phyloP scores from a whole-genome alignment of 2,888 invertebrate species.

The Stenichneumon culpator region DNA sequence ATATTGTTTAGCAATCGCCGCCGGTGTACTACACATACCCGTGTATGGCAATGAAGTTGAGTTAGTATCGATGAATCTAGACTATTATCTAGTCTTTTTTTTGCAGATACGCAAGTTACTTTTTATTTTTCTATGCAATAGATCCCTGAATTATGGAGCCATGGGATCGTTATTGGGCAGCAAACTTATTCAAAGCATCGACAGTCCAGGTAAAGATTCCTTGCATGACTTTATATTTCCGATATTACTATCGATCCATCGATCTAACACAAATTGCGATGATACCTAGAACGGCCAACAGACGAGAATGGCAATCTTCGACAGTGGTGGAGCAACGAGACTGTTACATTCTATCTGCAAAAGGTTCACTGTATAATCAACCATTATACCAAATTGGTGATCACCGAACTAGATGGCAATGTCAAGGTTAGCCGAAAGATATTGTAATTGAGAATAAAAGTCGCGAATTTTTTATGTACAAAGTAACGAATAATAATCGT shows the following conservation, averaged over 20 bases:
- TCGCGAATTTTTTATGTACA: neutral
- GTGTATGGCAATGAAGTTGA: conserved; percentile 89
- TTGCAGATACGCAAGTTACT: neutral
- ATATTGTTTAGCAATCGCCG: conserved; percentile 84
- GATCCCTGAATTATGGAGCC: conserved; percentile 91
- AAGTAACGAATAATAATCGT: neutral
- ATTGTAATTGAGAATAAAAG: neutral
- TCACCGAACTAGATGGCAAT: conserved; percentile 88
- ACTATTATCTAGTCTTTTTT: neutral
- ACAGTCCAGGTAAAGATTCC: conserved; percentile 88
- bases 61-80: conserved; percentile 86
- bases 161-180: conserved; percentile 95
- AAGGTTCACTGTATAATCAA: conserved; percentile 91
- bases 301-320: conserved; percentile 93
- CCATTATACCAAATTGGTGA: conserved; percentile 89
- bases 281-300: conserved; percentile 90
- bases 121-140: conserved; percentile 78
- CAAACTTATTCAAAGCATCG: conserved; percentile 93
- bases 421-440: conserved; percentile 85
- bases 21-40: conserved; percentile 86
- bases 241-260: neutral
- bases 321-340: conserved; percentile 92
- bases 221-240: neutral
- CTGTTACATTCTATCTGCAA: conserved; percentile 89
- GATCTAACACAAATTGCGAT: conserved; percentile 41